Evolutionary conservation across 2,888 invertebrate species (phyloP).

Genomic region (Noctuana brunneofusca): DNA sequence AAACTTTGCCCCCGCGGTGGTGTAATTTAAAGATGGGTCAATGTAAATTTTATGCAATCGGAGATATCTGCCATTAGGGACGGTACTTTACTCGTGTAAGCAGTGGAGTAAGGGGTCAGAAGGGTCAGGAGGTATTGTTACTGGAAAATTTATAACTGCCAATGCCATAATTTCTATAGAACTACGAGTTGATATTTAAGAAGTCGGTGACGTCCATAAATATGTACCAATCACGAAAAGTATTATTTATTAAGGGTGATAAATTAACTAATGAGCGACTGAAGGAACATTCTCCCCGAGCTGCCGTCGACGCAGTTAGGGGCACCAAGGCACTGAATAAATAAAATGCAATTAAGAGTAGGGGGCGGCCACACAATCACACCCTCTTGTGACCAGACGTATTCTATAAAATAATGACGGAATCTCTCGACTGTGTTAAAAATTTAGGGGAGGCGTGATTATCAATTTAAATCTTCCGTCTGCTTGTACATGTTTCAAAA

Average conservation of each 20-base stretch:
- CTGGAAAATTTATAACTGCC: neutral
- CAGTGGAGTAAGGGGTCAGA: neutral
- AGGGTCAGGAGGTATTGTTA: neutral
- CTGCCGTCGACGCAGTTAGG: conserved; percentile 50
- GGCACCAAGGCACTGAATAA: conserved; percentile 70
- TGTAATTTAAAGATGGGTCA: conserved; percentile 31
- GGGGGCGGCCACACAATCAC: conserved; percentile 52
- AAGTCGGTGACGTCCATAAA: neutral
- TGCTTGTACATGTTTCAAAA: conserved; percentile 25
- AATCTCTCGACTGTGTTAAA: conserved; percentile 48
- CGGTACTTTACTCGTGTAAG: conserved; percentile 7
- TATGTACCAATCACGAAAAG: conserved; percentile 8
- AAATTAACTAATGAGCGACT: conserved; percentile 59
- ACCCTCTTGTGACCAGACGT: conserved; percentile 50
- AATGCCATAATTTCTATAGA: neutral
- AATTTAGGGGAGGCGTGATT: conserved; percentile 50
- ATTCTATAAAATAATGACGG: conserved; percentile 54
- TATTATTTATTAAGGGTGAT: conserved; percentile 17
- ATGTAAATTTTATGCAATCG: conserved; percentile 30
- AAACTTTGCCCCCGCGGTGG: conserved; percentile 28
- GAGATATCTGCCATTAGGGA: conserved; percentile 21
- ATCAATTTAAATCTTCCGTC: conserved; percentile 53
- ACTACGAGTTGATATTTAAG: neutral
- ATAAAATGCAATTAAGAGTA: conserved; percentile 77
- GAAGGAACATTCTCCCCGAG: conserved; percentile 16